Base-by-base conservation (phyloP, 2,888 invertebrate species). In the Epirrhoe alternata region DNA sequence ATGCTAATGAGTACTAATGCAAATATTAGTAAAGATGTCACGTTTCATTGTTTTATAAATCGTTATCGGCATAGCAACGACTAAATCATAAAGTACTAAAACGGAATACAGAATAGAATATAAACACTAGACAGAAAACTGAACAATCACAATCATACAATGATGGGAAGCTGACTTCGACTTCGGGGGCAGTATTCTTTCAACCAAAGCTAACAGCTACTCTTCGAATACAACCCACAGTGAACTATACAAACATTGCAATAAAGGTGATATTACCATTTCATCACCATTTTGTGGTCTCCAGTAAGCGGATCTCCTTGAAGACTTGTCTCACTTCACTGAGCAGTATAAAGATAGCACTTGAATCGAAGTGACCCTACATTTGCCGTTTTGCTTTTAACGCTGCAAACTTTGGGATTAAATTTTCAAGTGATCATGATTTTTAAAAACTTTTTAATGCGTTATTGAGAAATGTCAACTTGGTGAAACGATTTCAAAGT, bases 281-380 rank as follows among this genome's bases (percentile, higher is more conserved):
- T 51, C 61, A 31, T 49, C 35, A 58, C 49, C 50, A 55, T 51
- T 33, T 14, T 51, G 64, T 63, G 67, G 72, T 70, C 65, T 70
- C 72, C 68, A 63, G 60, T 69, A 76, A 83, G 80, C 74, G 74
- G 84, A 69, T 84, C 75, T 79, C 84, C 84, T 84, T 84, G 84
- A 77, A 73, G 69, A 65, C 71, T 71, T 72, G 74, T 70, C 72
- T 72, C 78, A 77, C 76, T 72, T 64, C 72, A 69, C 63, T 61
- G 69, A 14, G 53, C 66, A 66, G 61, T 31, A 60, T 54, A 57
- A 54, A 70, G 59, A 71, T 52, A 72, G 55, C 57, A 61, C 51
- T 67, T 45, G n/a, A 61, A 42, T 55, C 64, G 31, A 66, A 72
- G 60, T 62, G 38, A 58, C 64, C 14, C 52, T 33, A 52, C 60